Evolutionary conservation across 1,140 invertebrate genomes (phyloP), one percentile per base, ranked within the genome.

Genomic region (Drosophila elegans): DNA sequence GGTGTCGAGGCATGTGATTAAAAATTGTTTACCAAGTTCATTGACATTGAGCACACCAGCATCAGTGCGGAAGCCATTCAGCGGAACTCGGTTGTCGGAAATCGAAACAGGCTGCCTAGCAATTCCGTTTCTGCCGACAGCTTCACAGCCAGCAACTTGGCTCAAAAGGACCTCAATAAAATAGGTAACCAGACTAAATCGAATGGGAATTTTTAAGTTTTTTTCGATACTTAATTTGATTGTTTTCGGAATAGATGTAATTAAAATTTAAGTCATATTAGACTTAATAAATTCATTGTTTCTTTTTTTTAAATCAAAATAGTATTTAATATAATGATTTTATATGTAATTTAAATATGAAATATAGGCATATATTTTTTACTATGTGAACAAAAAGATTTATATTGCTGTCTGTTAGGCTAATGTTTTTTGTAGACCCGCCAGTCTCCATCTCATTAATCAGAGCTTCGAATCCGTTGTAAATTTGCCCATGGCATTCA

Each of bases 21-120:
- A 84, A 89, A 89, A 89, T 88, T 88, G 84, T 84, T 89, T 88
- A 78, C 80, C 66, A 89, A 88, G 84, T 88, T 88, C 84, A 89
- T 83, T 88, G 84, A 89, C 84, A 89, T 61, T 48, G 13, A 45
- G 48, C 32, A 25, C 27, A 34, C 12, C 6, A 34, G 13, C 6
- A 44, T 3, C 46, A 25, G 45, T 6, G 34, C n/a, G 41, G 52
- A 56, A 55, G 72, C 63, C 42, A 41, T 69, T 45, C 48, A 51
- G 32, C 39, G 56, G 16, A 39, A 12, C 16, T 21, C 16, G 16
- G 16, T 1, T 21, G 16, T 21, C 16, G 16, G 16, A 21, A 21
- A 21, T 21, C 39, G 56, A n/a, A 39, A 12, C 16, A 34, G 32
- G 13, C 13, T 52, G 32, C 79, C 78, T 81, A 72, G 78, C 78